These are phyloP conservation scores for Pseudococcus jackbeardsleyi DNA, from an alignment of 2,888 invertebrate genomes.

Conservation along the genomic window DNA sequence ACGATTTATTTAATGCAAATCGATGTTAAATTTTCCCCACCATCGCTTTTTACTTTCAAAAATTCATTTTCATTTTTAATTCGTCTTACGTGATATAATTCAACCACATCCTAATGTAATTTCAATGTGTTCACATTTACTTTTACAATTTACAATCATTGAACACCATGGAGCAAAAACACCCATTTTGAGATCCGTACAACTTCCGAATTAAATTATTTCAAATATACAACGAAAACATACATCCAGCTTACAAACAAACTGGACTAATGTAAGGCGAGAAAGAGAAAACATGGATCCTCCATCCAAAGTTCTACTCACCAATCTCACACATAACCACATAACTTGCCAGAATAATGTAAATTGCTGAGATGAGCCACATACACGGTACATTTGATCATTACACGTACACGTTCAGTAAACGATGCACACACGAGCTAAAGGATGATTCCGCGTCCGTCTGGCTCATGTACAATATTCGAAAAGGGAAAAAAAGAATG, in stretches of 20 bases:
- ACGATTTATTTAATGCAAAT: too few relatives aligned
- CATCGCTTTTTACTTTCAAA: background rate
- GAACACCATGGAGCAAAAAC: background rate
- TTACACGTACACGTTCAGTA: background rate
- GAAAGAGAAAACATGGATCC: too few relatives aligned
- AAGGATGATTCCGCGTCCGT: conserved; percentile 48
- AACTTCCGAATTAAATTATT: conserved; percentile 41
- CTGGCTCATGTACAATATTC: conserved; percentile 62
- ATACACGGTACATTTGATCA: conserved; percentile 58
- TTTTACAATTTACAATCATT: background rate
- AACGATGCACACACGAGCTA: background rate
- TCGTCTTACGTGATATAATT: background rate
- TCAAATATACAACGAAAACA: background rate
- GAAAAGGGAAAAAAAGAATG: conserved; percentile 25
- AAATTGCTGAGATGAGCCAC: conserved; percentile 44
- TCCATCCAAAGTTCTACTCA: too few relatives aligned
- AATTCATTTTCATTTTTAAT: background rate
- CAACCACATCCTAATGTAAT: background rate
- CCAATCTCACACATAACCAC: background rate
- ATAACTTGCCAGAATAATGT: conserved; percentile 28
- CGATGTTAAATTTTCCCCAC: too few relatives aligned
- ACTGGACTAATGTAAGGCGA: background rate
- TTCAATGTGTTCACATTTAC: background rate
- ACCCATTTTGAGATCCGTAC: background rate
- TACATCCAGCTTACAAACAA: background rate